A percentile compares a stretch with the other conserved stretches of the same genome.
These are phyloP conservation scores for Aethina tumida DNA, from an alignment of 1,140 invertebrate genomes.

Conservation along the genomic window DNA sequence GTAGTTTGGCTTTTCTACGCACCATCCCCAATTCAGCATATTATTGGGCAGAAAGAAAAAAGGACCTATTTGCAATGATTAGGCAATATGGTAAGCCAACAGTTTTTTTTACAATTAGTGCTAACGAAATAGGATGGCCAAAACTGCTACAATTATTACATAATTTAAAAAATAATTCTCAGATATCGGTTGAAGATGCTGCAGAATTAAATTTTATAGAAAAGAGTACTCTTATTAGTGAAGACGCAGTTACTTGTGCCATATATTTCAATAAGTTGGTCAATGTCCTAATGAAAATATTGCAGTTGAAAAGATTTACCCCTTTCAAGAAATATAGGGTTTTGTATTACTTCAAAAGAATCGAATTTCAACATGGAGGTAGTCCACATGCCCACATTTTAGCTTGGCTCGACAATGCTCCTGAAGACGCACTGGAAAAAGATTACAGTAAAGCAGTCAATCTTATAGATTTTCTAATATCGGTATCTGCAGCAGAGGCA, in stretches of 20 bases:
- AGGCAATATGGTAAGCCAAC: slow-evolving; percentile 33
- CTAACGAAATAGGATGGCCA: slow-evolving; percentile 35
- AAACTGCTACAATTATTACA: slow-evolving; percentile 33
- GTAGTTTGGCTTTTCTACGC: slow-evolving; percentile 19
- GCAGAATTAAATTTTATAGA: slow-evolving; percentile 20
- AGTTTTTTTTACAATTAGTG: slow-evolving; percentile 31
- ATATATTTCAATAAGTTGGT: slow-evolving; percentile 36
- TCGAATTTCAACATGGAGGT: slow-evolving; percentile 40
- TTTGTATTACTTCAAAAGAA: slow-evolving; percentile 31
- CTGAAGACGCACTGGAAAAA: slow-evolving; percentile 10
- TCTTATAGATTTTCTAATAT: slow-evolving; percentile 15
- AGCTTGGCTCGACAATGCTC: slow-evolving; percentile 24
- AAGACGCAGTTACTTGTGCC: slow-evolving; percentile 38
- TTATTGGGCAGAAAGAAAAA: slow-evolving; percentile 31
- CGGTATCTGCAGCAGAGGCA: slow-evolving; percentile 18
- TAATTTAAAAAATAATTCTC: slow-evolving; percentile 29
- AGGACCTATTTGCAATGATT: slow-evolving; percentile 37
- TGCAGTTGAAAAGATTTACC: slow-evolving; percentile 11
- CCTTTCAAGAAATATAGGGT: slow-evolving; percentile 25
- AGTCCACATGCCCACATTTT: slow-evolving; percentile 30
- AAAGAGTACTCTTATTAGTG: slow-evolving; percentile 31
- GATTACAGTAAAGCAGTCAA: slow-evolving; percentile 7
- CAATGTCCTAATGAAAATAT: slow-evolving; percentile 18
- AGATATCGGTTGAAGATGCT: slow-evolving; percentile 18
- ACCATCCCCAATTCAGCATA: slow-evolving; percentile 25